Percentiles rank a stretch among this genome's conserved stretches.
Conservation (phyloP, 2,113 vertebrate genomes). For the Hylia prasina region DNA sequence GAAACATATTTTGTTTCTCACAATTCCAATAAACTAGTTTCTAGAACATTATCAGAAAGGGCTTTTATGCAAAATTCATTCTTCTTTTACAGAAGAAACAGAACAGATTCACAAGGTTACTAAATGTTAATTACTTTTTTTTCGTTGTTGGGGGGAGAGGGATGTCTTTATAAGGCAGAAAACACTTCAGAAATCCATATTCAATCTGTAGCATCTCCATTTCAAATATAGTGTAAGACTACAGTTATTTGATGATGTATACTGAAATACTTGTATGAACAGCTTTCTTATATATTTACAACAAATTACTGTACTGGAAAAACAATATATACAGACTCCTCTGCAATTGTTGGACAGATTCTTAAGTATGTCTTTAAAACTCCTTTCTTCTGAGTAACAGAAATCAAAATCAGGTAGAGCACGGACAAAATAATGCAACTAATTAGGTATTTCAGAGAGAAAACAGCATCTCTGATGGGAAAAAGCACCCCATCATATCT, state of each 20-base stretch:
- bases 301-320: background rate
- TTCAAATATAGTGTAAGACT: background rate
- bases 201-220: background rate
- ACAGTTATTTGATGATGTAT: background rate
- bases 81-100: background rate
- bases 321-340: background rate
- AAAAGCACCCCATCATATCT: background rate
- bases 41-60: background rate
- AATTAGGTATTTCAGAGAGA: background rate
- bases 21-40: background rate
- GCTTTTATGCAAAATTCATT: background rate
- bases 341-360: background rate
- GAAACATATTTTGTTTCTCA: background rate
- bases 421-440: background rate
- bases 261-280: background rate
- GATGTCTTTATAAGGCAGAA: background rate
- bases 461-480: background rate
- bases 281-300: background rate
- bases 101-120: background rate
- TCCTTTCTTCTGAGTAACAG: background rate
- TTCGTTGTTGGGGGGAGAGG: fast-evolving
- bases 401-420: background rate
- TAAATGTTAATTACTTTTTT: background rate
- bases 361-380: background rate
- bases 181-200: background rate